Conservation (phyloP, 2,797 vertebrate species). For the Monodelphis domestica region DNA sequence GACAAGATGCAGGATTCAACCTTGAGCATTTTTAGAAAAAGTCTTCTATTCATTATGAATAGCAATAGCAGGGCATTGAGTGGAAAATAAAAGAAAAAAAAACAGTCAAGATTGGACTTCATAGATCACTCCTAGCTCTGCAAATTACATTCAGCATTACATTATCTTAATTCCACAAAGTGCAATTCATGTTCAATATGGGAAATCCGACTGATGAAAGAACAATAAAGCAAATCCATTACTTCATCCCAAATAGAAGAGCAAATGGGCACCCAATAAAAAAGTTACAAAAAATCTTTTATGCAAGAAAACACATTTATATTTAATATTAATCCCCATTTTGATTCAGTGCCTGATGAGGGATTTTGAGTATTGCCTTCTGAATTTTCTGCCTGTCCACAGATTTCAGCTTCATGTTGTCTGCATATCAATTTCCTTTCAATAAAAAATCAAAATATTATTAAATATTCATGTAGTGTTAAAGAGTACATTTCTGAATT, state of each 20-base stretch:
- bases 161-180: conserved; percentile 38
- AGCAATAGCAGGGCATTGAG: conserved; percentile 14
- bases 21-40: conserved; percentile 8
- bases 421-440: neutral
- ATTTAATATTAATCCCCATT: conserved; percentile 28
- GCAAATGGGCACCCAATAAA: neutral
- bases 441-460: neutral
- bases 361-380: neutral
- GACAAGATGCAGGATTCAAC: neutral
- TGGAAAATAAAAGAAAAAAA: conserved; percentile 12
- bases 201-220: conserved; percentile 29
- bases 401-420: conserved; percentile 6
- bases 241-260: conserved; percentile 28
- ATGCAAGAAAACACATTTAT: neutral
- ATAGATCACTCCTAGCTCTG: neutral
- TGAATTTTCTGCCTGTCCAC: neutral
- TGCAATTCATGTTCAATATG: conserved; percentile 14
- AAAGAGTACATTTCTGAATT: neutral
- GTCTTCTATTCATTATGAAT: neutral
- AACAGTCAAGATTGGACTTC: neutral
- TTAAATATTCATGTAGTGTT: conserved; percentile 8
- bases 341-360: conserved; percentile 27
- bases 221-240: conserved; percentile 22
- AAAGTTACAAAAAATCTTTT: neutral
- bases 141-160: neutral